Conservation (phyloP, 2,113 vertebrate species). For the Thomomys bottae region DNA sequence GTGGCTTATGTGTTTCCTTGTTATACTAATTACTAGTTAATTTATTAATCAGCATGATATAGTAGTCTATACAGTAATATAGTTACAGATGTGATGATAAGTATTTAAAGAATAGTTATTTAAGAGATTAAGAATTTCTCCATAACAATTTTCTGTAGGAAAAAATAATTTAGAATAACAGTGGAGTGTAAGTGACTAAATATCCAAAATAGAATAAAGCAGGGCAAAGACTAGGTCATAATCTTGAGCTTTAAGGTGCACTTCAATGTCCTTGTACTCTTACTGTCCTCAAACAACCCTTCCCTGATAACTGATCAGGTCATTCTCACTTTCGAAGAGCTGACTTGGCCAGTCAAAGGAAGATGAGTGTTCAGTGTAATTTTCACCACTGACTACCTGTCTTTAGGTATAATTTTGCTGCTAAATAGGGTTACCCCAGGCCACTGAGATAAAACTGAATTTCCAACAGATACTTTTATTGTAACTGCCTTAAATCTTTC, state of each 20-base stretch:
- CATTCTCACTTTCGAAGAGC: conserved; percentile 13
- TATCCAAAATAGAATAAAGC: background rate
- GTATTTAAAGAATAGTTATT: background rate
- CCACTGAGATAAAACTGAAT: conserved; percentile 50
- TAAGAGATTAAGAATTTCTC: background rate
- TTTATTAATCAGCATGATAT: no score
- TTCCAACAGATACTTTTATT: conserved; percentile 60
- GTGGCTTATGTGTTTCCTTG: background rate
- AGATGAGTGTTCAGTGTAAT: conserved; percentile 55
- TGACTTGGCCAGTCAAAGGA: background rate
- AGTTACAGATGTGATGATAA: background rate
- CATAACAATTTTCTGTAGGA: background rate
- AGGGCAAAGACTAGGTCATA: background rate
- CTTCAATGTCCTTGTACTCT: background rate
- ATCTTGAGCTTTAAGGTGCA: background rate
- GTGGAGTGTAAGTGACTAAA: background rate
- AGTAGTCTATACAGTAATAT: no score
- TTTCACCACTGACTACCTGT: conserved; percentile 68
- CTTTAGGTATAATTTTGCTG: conserved; percentile 73
- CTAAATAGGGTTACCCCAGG: conserved; percentile 61
- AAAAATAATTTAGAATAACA: background rate
- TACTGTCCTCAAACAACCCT: background rate
- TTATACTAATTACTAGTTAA: background rate
- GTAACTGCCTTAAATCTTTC: conserved; percentile 59
- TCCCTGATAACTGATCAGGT: background rate